Base-by-base conservation (phyloP, 1,140 invertebrate species). In the Trypoxylus dichotomus region DNA sequence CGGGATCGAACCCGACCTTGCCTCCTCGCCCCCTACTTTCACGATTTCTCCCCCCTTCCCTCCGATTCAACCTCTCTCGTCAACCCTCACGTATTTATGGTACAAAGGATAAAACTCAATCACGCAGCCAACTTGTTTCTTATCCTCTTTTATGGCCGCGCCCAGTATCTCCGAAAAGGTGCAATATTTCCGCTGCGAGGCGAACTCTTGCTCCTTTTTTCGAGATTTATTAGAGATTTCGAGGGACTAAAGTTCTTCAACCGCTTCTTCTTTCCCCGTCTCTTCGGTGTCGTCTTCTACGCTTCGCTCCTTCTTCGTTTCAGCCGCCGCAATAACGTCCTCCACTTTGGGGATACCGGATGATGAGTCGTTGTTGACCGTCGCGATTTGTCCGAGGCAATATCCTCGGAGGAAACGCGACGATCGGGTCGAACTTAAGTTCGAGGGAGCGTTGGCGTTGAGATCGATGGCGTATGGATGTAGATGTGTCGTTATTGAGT, bases 91-190 rank as follows among this genome's bases (percentile, higher is more conserved):
- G 47, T 54, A 54, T 54, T 54, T 54, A 54, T 54, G 47, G 47
- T 54, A 54, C 47, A 54, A 54, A 54, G 47, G 47, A 54, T 54
- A 54, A 54, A 54, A 54, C 47, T 54, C 47, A 54, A 54, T 54
- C 47, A 54, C 47, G 47, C 47, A n/a, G 47, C 13, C 47, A 54
- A 54, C 47, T 54, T 54, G 47, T 54, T 54, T 54, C 47, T 54
- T 54, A 54, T 54, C 47, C 47, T 54, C n/a, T 54, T 54, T 54
- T 54, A 54, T 54, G 47, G 47, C 47, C 47, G 15, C 47, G n/a
- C 47, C 13, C 47, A 3, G 47, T n/a, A 54, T 54, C 19, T 8
- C 32, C 47, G 15, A 19, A 54, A 54, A 54, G 47, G 47, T 54
- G 47, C 47, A 54, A 54, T 54, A 54, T 54, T n/a, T 54, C n/a